Conservation (phyloP, 2,888 invertebrate genomes). For the Epistrophe eligans region DNA sequence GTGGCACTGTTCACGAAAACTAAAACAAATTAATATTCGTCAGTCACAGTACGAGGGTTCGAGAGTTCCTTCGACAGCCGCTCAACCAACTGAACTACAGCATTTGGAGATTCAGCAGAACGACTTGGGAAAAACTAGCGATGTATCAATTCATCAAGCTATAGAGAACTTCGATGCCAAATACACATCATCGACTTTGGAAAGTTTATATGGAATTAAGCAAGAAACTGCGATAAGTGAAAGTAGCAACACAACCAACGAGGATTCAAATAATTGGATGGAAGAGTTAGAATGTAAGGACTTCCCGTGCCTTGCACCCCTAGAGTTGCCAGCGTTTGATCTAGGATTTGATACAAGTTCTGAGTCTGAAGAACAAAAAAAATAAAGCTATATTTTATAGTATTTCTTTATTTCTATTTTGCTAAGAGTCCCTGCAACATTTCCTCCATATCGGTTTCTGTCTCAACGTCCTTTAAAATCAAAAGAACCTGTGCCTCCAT, state of each 20-base stretch:
- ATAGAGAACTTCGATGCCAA: conserved; percentile 82
- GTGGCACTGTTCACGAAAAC: conserved; percentile 81
- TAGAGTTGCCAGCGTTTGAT: conserved; percentile 82
- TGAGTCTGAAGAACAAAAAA: conserved; percentile 46
- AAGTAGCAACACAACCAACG: conserved; percentile 18
- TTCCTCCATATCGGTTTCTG: conserved; percentile 83
- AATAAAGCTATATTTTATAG: conserved; percentile 26
- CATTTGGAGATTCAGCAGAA: conserved; percentile 11
- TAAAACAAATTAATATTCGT: conserved; percentile 81
- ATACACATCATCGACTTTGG: conserved; percentile 75
- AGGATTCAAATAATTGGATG: conserved; percentile 50
- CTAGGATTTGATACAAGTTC: conserved; percentile 77
- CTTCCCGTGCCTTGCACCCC: conserved; percentile 80
- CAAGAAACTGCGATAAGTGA: neutral
- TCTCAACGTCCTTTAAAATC: conserved; percentile 82
- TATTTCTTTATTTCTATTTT: conserved; percentile 78
- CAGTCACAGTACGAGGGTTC: conserved; percentile 80
- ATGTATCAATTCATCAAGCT: conserved; percentile 81
- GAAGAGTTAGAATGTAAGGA: conserved; percentile 76
- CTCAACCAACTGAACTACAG: conserved; percentile 74
- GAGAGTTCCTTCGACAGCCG: conserved; percentile 79
- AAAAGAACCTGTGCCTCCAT: conserved; percentile 87
- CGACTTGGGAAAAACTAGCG: conserved; percentile 76
- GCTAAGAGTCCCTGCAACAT: conserved; percentile 80
- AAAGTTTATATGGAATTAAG: conserved; percentile 6